Evolutionary conservation across 2,888 invertebrate species (phyloP).

Genomic region (Hipparchia semele): DNA sequence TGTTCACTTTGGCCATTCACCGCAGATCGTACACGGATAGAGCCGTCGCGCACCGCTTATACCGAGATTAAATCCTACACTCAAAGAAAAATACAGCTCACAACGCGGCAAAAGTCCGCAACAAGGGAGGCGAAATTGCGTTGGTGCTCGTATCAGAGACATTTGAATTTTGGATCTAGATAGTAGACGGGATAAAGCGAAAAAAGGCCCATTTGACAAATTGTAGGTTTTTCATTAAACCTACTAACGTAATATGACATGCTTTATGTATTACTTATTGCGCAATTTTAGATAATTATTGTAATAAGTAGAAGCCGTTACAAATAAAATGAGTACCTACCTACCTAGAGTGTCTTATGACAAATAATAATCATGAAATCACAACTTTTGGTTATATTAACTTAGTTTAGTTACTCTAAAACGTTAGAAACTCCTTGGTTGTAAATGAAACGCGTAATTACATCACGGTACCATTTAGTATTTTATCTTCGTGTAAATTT

Average conservation of each 20-base stretch:
- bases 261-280: too few species aligned
- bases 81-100: conserved; percentile 35
- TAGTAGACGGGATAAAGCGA: background rate
- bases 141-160: background rate
- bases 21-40: conserved; percentile 72
- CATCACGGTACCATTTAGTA: conserved; percentile 37
- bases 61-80: conserved; percentile 52
- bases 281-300: too few species aligned
- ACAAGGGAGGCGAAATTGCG: conserved; percentile 40
- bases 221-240: too few species aligned
- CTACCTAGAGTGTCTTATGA: too few species aligned
- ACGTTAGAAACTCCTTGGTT: background rate
- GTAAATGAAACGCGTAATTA: conserved; percentile 41
- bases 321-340: too few species aligned
- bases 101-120: conserved; percentile 14
- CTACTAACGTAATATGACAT: too few species aligned
- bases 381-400: background rate
- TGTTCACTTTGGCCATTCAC: conserved; percentile 57
- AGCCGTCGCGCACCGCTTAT: conserved; percentile 46
- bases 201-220: background rate
- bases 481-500: conserved; percentile 39
- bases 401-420: too few species aligned
- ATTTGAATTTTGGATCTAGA: background rate
- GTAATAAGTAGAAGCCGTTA: too few species aligned
- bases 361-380: too few species aligned